Conservation (phyloP, 2,888 invertebrate genomes). For the Pollenia griseotomentosa region DNA sequence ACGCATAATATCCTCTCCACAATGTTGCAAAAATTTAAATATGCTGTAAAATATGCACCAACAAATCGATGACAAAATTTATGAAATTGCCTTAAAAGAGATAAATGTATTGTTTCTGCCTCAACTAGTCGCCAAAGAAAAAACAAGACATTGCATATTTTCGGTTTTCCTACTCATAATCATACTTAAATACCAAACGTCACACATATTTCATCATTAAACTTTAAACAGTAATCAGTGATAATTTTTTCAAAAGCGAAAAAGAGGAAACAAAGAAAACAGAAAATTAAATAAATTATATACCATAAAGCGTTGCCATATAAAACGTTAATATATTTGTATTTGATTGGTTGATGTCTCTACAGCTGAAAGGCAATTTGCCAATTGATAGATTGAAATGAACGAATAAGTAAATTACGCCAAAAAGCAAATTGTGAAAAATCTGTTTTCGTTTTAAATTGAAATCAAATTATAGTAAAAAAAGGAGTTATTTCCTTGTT, state of each 20-base stretch:
- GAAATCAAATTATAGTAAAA: background rate
- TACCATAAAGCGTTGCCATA: conserved; percentile 20
- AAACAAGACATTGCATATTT: too few species aligned
- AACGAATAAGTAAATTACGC: conserved; percentile 34
- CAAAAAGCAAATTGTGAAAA: background rate
- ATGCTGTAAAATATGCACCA: too few species aligned
- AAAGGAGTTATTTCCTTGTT: conserved; percentile 3
- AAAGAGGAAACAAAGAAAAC: background rate
- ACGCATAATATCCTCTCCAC: too few species aligned
- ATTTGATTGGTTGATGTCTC: conserved; percentile 20
- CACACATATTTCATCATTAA: conserved; percentile 21
- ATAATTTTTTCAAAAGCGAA: conserved; percentile 20
- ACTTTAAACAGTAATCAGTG: conserved; percentile 8
- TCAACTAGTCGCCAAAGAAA: background rate
- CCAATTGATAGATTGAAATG: conserved; percentile 24
- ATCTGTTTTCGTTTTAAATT: background rate
- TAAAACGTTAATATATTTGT: conserved; percentile 24
- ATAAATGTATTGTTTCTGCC: background rate
- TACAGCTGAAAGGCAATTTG: conserved; percentile 26
- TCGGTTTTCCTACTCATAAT: background rate
- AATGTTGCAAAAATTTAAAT: too few species aligned
- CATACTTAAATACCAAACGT: conserved; percentile 8
- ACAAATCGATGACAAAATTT: too few species aligned
- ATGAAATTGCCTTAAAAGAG: too few species aligned
- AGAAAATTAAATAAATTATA: conserved; percentile 25